Evolutionary conservation across 1,140 invertebrate genomes (phyloP).

Genomic region (Amyelois transitella): DNA sequence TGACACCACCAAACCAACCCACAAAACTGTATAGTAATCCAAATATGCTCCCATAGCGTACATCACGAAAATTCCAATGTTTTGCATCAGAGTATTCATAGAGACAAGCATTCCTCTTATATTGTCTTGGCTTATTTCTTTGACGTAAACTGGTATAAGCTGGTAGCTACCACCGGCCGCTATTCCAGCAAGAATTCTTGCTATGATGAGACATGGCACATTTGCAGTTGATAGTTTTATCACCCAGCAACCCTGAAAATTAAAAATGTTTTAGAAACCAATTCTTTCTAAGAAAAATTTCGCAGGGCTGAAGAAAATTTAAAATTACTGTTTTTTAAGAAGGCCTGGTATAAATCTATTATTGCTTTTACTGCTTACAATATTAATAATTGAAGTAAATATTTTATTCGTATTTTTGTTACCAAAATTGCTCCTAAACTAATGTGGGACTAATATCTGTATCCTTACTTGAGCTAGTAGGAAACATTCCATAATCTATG

Average conservation of each 20-base stretch:
- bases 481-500: background rate
- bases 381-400: background rate
- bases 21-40: conserved; percentile 42
- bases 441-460: background rate
- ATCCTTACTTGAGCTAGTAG: background rate
- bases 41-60: conserved; percentile 74
- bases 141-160: conserved; percentile 18
- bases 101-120: conserved; percentile 12
- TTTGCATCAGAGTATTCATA: conserved; percentile 13
- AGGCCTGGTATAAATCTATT: too few species aligned
- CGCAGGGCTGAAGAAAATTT: too few species aligned
- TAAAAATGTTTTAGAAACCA: background rate
- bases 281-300: background rate
- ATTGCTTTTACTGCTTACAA: too few species aligned
- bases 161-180: conserved; percentile 17
- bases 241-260: conserved; percentile 22
- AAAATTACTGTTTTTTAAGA: too few species aligned
- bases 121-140: conserved; percentile 22
- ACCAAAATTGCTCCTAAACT: background rate
- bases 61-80: conserved; percentile 30
- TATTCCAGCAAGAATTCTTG: conserved; percentile 15
- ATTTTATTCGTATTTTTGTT: background rate
- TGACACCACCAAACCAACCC: conserved; percentile 10
- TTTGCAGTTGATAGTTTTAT: conserved; percentile 12
- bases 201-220: conserved; percentile 11